Conservation (phyloP, 2,888 invertebrate genomes). For the Penaeus monodon region DNA sequence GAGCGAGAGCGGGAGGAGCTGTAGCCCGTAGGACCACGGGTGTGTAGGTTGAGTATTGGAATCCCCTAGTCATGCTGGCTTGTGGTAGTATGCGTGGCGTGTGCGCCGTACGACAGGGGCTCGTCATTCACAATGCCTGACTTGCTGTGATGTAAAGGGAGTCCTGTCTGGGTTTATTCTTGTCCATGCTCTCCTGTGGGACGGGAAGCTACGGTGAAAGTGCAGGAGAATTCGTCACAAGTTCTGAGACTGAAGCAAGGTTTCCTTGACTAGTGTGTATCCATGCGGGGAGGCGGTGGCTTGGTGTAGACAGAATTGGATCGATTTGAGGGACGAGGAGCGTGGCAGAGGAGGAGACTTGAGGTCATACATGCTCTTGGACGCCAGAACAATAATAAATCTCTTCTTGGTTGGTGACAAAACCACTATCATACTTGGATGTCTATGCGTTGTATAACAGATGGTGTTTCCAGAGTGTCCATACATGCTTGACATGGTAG, state of each 20-base stretch:
- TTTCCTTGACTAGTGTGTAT: constrained; percentile 60
- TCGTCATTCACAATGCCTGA: constrained; percentile 58
- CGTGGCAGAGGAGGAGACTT: constrained; percentile 59
- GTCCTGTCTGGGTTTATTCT: constrained; percentile 57
- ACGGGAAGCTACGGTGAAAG: constrained; percentile 49
- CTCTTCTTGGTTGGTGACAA: constrained; percentile 54
- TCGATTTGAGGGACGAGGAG: constrained; percentile 53
- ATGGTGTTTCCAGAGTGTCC: constrained; percentile 46
- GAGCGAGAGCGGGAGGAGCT: constrained; percentile 62
- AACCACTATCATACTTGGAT: constrained; percentile 54
- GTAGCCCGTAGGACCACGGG: constrained; percentile 55
- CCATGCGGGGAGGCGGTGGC: constrained; percentile 60
- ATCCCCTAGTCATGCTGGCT: constrained; percentile 59
- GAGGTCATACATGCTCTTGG: constrained; percentile 69
- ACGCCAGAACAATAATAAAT: constrained; percentile 69
- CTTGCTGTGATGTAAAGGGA: constrained; percentile 59
- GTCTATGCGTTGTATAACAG: constrained; percentile 56
- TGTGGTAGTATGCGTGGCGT: constrained; percentile 28
- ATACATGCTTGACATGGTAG: constrained; percentile 56
- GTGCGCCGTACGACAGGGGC: constrained; percentile 60
- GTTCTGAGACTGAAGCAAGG: constrained; percentile 55
- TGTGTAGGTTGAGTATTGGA: constrained; percentile 62
- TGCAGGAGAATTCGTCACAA: constrained; percentile 37
- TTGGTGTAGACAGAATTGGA: constrained; percentile 65
- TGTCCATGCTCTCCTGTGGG: constrained; percentile 51